Base-by-base conservation (phyloP, 2,888 invertebrate genomes). In the Nowickia ferox region DNA sequence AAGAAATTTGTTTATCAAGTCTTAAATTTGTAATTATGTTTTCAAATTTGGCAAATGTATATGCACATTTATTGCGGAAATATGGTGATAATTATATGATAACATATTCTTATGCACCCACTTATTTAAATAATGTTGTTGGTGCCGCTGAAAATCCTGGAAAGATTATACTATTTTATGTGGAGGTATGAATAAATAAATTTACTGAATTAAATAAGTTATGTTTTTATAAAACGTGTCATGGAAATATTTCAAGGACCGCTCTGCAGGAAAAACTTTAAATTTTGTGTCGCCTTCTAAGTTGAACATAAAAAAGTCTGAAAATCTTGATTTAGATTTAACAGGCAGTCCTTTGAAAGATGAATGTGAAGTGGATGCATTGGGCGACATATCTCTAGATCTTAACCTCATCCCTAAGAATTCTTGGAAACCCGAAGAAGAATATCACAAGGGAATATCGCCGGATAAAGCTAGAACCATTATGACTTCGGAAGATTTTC, bases 331-430 rank as follows among this genome's bases (percentile, higher is more conserved):
- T 61, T 81, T 91, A 9, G 90, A 93, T 84, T 86, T 93, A 15
- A 93, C 93, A 0, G 93, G 93, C 8, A 92, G 92, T 66, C 93
- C 93, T 3, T 77, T 93, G 1, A 92, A 92, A 82, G 93, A 93
- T 48, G 91, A 92, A 68, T 92, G 91, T 57, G 78, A 89, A 3
- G 90, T 91, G 13, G 92, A 93, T 48, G 87, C 89, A 0, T 89
- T 93, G 48, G 89, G 19, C 0, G 91, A 93, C 76, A 84, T 91
- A 9, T 91, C 91, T 3, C 53, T 91, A 4, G 90, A 92, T 19
- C 51, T 90, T n/a, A 87, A 89, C 40, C 78, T 88, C 0, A 75
- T 87, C 1, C 15, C 84, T 3, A n/a, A 46, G 11, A 91, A 89
- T 86, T 89, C 90, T 5, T 93, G 92, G 92, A 89, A 88, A 3